Evolutionary conservation across 2,888 invertebrate genomes (phyloP), one percentile per base, ranked within the genome.

Genomic region (Lasioglossum pauxillum): DNA sequence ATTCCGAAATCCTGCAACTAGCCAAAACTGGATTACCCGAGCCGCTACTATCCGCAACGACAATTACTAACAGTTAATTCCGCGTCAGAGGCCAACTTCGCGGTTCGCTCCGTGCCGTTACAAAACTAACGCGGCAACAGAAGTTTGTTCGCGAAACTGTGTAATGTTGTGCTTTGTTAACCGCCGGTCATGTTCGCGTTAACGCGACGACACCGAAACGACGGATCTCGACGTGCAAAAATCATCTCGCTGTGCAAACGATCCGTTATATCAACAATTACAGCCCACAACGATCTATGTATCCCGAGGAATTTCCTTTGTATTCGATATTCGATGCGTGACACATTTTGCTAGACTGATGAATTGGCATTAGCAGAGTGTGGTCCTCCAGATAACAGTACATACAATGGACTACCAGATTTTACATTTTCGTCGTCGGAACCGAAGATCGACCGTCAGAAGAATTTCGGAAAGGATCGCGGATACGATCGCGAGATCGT

Each of bases 101-200:
- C 44, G 27, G 53, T 3, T 16, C 38, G 53, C 27, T 19, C 27
- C 74, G 74, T 60, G n/a, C 27, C 74, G 74, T 74, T 84, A 75
- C 75, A 82, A 78, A 84, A 82, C 82, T 46, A 57, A 3, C 69
- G 78, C 85, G 69, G 5, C 41, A 44, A 8, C 4, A 23, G 49
- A 77, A 84, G 73, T 84, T 88, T 81, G 85, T 86, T 87, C 83
- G 57, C 60, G 5, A 77, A 77, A n/a, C 82, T 77, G 77, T 60
- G 31, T 14, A 80, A 72, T 71, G 60, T 71, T 57, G 49, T 57
- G 74, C 69, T 69, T 71, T 84, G 82, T 75, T 78, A 71, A 74
- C 74, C 84, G 64, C 73, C 41, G 69, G 69, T 31, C 31, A 60
- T 84, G 75, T 84, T 82, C 82, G 75, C 82, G 57, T 84, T 84